Base-by-base conservation (phyloP, 2,113 vertebrate genomes). In the Nothoprocta perdicaria region DNA sequence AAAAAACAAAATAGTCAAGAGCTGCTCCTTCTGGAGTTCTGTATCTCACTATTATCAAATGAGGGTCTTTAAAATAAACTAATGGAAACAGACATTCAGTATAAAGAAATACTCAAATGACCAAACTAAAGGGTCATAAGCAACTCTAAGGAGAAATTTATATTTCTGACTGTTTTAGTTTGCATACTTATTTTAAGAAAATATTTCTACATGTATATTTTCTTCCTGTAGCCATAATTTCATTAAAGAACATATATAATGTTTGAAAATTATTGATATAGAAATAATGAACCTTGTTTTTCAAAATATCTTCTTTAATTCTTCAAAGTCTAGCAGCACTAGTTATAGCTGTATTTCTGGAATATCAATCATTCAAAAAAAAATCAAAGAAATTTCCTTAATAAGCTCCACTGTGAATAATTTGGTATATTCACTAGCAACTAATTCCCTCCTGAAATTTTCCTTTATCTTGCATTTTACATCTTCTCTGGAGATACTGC, bases 331-430 rank as follows among this genome's bases (percentile, higher is more conserved):
- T 77, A 82, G 79, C n/a, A 77, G 19, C 35, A 90, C 6, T 57
- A 52, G 19, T 29, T 73, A 81, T 72, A 90, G 21, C 17, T 94
- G 35, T 69, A 29, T 73, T 72, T 69, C 2, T 67, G 53, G 79
- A 80, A 52, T 31, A 77, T 6, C 35, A 76, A 69, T 53, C 6
- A 60, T 31, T 62, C 35, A 72, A 86, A 53, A 88, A 71, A 86
- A 53, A 88, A 90, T 87, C 52, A 84, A 72, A 78, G 61, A 41
- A 84, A 67, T 27, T 52, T 63, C 84, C 29, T 69, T 84, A 86
- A 84, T 73, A 65, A 90, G 43, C 9, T 46, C n/a, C 63, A 62
- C 40, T 40, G 67, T 69, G 71, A 84, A 86, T 73, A 40, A 80
- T 55, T 84, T 41, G 48, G 68, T 68, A 80, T 50, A 77, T 57